These are phyloP conservation scores for Drosophila insularis DNA, from an alignment of 1,140 invertebrate species.

Conservation along the genomic window DNA sequence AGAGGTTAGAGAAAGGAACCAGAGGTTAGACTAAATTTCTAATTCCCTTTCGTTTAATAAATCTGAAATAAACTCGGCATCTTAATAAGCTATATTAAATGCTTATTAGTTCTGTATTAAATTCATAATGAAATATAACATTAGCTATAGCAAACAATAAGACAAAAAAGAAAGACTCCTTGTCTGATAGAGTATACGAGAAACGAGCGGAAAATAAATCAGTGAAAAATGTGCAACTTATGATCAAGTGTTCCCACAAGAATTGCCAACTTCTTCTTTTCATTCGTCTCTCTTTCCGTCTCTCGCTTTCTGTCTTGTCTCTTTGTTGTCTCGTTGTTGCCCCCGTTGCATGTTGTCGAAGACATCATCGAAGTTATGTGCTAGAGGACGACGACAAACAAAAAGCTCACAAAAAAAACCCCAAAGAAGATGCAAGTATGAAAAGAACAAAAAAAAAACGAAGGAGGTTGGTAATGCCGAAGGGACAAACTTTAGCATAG, in stretches of 20 bases:
- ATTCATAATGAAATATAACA: too few relatives aligned
- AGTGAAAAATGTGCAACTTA: constrained; percentile 77
- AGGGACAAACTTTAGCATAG: constrained; percentile 67
- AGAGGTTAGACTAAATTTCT: too few relatives aligned
- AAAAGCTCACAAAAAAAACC: too few relatives aligned
- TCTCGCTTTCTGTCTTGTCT: constrained; percentile 61
- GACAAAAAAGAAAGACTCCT: background rate
- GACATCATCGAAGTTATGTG: constrained; percentile 77
- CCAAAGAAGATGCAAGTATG: constrained; percentile 7
- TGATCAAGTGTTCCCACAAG: constrained; percentile 80
- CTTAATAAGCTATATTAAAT: too few relatives aligned
- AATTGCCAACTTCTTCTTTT: constrained; percentile 66
- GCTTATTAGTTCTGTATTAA: too few relatives aligned
- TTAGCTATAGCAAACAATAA: too few relatives aligned
- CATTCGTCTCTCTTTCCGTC: background rate
- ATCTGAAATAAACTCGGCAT: too few relatives aligned
- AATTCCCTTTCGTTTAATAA: too few relatives aligned
- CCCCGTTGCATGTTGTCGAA: constrained; percentile 62
- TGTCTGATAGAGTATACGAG: background rate
- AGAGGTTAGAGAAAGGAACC: too few relatives aligned
- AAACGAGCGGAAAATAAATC: constrained; percentile 58
- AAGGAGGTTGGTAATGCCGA: constrained; percentile 24
- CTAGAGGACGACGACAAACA: background rate
- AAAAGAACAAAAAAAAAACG: background rate
- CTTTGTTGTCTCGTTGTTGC: constrained; percentile 68